These are phyloP conservation scores for Zapornia atra DNA, from an alignment of 2,113 vertebrate species.

Conservation along the genomic window DNA sequence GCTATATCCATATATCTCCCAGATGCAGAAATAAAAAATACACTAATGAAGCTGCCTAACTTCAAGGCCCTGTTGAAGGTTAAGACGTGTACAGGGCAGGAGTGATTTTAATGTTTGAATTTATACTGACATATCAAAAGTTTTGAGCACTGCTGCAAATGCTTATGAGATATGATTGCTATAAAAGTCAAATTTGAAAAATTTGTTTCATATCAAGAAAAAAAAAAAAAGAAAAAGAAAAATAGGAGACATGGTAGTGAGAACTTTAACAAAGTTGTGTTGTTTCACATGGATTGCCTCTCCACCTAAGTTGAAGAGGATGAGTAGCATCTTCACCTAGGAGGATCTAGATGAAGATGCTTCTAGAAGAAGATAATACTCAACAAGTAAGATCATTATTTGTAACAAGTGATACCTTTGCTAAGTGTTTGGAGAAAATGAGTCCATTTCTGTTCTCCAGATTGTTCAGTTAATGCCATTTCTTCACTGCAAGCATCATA, in stretches of 20 bases:
- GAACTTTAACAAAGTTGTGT: not conserved
- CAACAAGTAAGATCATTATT: not conserved
- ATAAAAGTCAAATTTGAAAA: not conserved
- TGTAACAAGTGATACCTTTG: not conserved
- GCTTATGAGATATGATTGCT: not conserved
- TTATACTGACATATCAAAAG: not conserved
- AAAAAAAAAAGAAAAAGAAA: not conserved
- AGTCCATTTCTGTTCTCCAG: not conserved
- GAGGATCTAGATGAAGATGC: not conserved
- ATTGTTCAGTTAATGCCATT: not conserved
- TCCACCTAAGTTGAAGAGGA: not conserved
- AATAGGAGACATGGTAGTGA: not conserved
- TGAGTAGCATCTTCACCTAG: not conserved
- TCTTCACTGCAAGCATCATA: not conserved
- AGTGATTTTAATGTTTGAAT: not conserved
- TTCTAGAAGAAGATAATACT: not conserved
- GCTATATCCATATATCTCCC: not conserved
- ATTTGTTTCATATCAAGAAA: fast-evolving
- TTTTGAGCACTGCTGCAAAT: not conserved
- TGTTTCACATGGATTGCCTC: not conserved
- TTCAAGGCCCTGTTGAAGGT: not conserved
- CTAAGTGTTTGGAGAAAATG: not conserved
- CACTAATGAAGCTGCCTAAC: not conserved
- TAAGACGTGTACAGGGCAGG: not conserved
- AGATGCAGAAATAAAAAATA: not conserved